Conservation (phyloP, 64 coral and sea anemone species). For the Exaiptasia diaphana region DNA sequence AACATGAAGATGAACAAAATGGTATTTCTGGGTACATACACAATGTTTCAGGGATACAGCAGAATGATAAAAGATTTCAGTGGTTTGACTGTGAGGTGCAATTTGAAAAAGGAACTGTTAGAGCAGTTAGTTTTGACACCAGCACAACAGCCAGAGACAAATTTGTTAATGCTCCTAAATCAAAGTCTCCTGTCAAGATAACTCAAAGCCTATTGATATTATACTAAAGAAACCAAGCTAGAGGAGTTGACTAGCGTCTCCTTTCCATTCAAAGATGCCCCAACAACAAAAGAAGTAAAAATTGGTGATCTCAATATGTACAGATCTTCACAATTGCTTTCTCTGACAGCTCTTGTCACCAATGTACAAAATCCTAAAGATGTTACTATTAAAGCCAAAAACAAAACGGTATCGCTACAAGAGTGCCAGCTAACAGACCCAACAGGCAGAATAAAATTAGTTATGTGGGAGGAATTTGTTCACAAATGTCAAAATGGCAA, state of each 20-base stretch:
- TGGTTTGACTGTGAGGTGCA: conserved; percentile 62
- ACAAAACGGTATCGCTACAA: not conserved
- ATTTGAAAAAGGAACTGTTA: conserved; percentile 29
- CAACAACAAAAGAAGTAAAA: not conserved
- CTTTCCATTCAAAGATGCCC: not conserved
- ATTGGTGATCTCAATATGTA: not conserved
- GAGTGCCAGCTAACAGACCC: not conserved
- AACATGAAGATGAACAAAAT: not conserved
- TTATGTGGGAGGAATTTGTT: too few relatives aligned
- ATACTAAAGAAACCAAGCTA: not conserved
- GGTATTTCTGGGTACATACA: conserved; percentile 53
- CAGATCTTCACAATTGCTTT: not conserved
- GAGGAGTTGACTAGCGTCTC: not conserved
- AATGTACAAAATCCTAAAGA: not conserved
- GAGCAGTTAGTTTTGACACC: conserved; percentile 53
- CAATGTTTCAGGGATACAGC: conserved; percentile 52
- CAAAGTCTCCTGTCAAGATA: not conserved
- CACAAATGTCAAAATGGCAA: not conserved
- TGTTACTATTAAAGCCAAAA: not conserved
- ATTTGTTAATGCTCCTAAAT: not conserved
- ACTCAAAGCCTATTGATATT: not conserved
- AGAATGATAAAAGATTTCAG: not conserved
- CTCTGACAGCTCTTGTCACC: not conserved
- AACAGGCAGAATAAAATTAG: conserved; percentile 18
- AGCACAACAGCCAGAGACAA: not conserved